Conservation (phyloP, 2,113 vertebrate species). For the Corynorhinus townsendii region DNA sequence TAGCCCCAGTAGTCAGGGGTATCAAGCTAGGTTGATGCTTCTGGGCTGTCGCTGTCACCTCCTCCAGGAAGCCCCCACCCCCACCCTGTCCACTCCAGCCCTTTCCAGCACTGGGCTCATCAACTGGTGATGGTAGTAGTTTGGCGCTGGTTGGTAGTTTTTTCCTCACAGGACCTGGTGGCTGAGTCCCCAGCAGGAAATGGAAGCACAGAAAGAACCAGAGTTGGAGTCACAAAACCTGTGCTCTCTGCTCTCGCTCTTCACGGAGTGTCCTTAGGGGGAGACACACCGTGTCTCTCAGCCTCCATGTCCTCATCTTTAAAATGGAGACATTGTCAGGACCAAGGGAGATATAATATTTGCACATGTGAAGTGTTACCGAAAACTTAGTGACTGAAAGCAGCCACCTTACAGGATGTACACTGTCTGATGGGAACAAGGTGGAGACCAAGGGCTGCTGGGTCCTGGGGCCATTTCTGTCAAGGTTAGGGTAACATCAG, state of each 20-base stretch:
- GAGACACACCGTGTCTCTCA: background rate
- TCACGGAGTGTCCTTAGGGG: background rate
- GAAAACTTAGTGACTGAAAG: background rate
- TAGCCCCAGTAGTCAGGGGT: background rate
- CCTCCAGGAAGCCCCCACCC: background rate
- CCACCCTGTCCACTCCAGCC: background rate
- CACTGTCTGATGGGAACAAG: rapidly evolving
- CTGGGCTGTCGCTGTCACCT: background rate
- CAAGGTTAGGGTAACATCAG: background rate
- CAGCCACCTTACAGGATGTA: background rate
- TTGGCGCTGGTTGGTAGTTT: background rate
- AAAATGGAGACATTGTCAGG: background rate
- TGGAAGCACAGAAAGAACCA: background rate
- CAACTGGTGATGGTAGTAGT: too few species aligned
- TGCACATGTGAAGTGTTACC: background rate
- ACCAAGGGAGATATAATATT: background rate
- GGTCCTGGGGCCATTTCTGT: rapidly evolving
- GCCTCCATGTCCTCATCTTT: background rate
- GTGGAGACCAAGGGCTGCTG: background rate
- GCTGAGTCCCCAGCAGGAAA: background rate
- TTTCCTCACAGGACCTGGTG: background rate
- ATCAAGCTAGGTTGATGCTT: background rate
- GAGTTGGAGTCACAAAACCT: background rate
- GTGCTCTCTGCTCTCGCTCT: background rate
- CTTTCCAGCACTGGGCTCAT: background rate